Percentiles rank a stretch among this genome's conserved stretches.
phyloP scores from a whole-genome alignment of 2,113 vertebrate genomes.

The Rhinogobius similis region DNA sequence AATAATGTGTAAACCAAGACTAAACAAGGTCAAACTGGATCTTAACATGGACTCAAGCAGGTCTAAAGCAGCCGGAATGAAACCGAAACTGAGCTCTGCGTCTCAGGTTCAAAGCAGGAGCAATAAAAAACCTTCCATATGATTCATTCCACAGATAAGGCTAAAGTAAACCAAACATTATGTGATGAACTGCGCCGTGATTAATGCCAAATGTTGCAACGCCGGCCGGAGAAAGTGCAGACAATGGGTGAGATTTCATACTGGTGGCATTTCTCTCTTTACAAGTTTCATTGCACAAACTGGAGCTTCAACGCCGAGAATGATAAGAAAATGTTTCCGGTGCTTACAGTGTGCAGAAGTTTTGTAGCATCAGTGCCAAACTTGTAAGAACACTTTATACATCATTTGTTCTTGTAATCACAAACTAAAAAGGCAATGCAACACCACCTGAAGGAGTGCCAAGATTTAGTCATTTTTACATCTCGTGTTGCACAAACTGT shows the following conservation, averaged over 20 bases:
- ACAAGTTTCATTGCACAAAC: background rate
- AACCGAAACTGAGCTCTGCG: background rate
- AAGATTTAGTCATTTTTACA: no score
- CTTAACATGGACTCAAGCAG: background rate
- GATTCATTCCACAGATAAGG: slow-evolving; percentile 48
- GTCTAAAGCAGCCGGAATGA: background rate
- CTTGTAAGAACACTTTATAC: no score
- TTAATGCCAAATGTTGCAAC: background rate
- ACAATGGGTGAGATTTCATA: background rate
- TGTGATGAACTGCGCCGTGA: background rate
- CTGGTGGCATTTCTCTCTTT: background rate
- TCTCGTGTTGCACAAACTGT: no score
- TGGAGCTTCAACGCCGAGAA: background rate
- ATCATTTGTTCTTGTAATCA: background rate
- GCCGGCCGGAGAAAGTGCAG: background rate
- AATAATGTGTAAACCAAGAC: background rate
- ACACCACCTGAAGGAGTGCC: no score
- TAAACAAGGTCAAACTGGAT: background rate
- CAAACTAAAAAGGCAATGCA: background rate
- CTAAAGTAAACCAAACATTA: slow-evolving; percentile 11
- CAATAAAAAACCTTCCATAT: slow-evolving; percentile 42
- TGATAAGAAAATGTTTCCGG: background rate
- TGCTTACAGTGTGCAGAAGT: no score
- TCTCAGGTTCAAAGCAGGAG: slow-evolving; percentile 12
- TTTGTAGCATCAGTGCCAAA: no score